Conservation (phyloP, 2,113 vertebrate species). For the Scopus umbretta region DNA sequence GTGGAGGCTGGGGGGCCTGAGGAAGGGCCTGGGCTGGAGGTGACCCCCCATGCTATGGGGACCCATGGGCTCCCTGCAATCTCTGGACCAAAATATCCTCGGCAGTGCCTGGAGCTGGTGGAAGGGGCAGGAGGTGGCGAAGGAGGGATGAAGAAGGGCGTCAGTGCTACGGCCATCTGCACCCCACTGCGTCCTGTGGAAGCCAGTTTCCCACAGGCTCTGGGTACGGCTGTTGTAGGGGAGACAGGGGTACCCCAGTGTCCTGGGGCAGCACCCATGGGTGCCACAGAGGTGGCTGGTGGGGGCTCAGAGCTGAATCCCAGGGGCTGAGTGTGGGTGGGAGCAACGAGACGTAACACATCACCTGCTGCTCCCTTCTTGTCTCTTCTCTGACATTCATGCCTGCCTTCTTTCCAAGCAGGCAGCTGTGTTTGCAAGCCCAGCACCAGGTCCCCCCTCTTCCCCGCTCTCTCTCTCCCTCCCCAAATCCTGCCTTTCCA, state of each 20-base stretch:
- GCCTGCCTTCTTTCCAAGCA: neutral
- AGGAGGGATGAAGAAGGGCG: neutral
- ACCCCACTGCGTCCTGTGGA: accelerated
- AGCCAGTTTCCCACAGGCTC: neutral
- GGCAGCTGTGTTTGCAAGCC: neutral
- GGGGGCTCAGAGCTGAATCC: neutral
- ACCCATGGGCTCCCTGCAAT: accelerated
- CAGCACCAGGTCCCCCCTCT: neutral
- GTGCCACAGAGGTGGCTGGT: neutral
- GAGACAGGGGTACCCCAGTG: neutral
- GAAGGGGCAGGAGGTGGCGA: neutral
- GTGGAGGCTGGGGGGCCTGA: neutral
- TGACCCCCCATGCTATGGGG: neutral
- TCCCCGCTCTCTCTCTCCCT: neutral
- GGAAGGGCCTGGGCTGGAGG: conserved; percentile 27
- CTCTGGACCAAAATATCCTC: neutral
- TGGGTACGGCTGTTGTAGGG: too few relatives aligned
- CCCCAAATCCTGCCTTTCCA: neutral
- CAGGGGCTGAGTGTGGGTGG: neutral
- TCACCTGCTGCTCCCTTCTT: neutral
- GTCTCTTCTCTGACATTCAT: neutral
- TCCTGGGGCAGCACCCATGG: neutral
- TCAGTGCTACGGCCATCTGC: accelerated
- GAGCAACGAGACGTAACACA: neutral
- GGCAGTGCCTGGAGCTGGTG: neutral